Conservation (phyloP, 2,888 invertebrate species). For the Diadegma fenestrale region DNA sequence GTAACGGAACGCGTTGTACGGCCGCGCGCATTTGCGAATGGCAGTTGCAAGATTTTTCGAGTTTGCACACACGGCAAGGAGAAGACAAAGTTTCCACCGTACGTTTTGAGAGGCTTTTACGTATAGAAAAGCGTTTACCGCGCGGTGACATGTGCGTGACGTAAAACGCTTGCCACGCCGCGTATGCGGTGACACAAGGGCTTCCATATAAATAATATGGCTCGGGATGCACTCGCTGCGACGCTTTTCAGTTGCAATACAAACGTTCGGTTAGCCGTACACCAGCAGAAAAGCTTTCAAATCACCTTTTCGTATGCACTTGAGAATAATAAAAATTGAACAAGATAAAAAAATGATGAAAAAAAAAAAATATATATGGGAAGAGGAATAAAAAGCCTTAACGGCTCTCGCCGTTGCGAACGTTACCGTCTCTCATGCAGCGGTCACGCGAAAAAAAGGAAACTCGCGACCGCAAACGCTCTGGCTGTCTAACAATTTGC, state of each 20-base stretch:
- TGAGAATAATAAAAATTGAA: constrained; percentile 48
- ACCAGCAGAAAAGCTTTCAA: constrained; percentile 54
- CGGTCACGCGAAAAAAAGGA: constrained; percentile 38
- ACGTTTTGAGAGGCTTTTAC: constrained; percentile 3
- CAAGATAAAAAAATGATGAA: constrained; percentile 20
- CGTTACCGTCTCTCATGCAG: constrained; percentile 8
- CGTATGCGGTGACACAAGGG: constrained; percentile 16
- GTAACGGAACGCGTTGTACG: constrained; percentile 7
- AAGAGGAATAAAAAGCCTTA: constrained; percentile 12
- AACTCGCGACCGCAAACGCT: constrained; percentile 46
- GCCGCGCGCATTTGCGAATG: neutral
- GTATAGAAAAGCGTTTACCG: constrained; percentile 29
- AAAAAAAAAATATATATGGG: constrained; percentile 20
- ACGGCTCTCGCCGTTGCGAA: constrained; percentile 10
- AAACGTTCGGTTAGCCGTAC: constrained; percentile 60
- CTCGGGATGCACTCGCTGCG: constrained; percentile 15
- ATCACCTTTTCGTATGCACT: constrained; percentile 25
- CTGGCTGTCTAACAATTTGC: constrained; percentile 27
- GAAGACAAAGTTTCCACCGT: constrained; percentile 32
- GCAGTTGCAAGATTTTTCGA: constrained; percentile 9
- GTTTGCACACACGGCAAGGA: neutral
- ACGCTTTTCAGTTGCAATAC: constrained; percentile 52
- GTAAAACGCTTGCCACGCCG: constrained; percentile 43
- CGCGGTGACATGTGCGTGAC: constrained; percentile 59
- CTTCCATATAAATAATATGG: constrained; percentile 58